Conservation (phyloP, 2,888 invertebrate genomes). For the Mythimna loreyi region DNA sequence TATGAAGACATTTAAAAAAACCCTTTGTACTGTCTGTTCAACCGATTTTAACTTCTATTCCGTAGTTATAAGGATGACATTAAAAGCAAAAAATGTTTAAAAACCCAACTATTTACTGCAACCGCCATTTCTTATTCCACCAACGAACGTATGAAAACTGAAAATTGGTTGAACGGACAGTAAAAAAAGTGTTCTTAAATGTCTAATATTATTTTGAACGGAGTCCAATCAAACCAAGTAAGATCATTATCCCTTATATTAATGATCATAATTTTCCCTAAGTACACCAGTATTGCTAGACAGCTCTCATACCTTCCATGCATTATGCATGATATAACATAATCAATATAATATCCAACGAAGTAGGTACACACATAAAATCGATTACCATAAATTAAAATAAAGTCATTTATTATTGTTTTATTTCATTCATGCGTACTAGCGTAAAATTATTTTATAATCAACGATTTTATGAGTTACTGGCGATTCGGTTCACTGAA, state of each 20-base stretch:
- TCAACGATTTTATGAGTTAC: constrained; percentile 30
- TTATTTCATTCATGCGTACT: constrained; percentile 39
- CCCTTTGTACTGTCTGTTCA: too few relatives aligned
- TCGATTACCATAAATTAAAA: constrained; percentile 30
- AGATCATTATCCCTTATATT: not conserved
- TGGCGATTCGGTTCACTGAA: constrained; percentile 31
- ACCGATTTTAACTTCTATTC: too few relatives aligned
- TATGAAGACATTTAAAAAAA: too few relatives aligned
- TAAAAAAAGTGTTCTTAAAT: too few relatives aligned
- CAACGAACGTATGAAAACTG: too few relatives aligned
- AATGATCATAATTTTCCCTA: not conserved
- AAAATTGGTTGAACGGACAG: too few relatives aligned
- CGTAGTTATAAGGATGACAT: too few relatives aligned
- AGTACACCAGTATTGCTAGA: constrained; percentile 12
- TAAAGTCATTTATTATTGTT: constrained; percentile 35
- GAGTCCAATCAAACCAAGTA: not conserved
- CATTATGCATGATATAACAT: constrained; percentile 30
- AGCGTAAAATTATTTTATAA: constrained; percentile 54
- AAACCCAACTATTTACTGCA: too few relatives aligned
- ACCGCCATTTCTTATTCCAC: too few relatives aligned
- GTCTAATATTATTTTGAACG: too few relatives aligned
- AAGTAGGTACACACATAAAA: constrained; percentile 3
- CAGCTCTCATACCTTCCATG: constrained; percentile 8
- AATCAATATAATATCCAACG: constrained; percentile 13
- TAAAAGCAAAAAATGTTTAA: too few relatives aligned